Evolutionary conservation across 2,797 vertebrate genomes (phyloP).

Genomic region (Hoplostethus mediterraneus): DNA sequence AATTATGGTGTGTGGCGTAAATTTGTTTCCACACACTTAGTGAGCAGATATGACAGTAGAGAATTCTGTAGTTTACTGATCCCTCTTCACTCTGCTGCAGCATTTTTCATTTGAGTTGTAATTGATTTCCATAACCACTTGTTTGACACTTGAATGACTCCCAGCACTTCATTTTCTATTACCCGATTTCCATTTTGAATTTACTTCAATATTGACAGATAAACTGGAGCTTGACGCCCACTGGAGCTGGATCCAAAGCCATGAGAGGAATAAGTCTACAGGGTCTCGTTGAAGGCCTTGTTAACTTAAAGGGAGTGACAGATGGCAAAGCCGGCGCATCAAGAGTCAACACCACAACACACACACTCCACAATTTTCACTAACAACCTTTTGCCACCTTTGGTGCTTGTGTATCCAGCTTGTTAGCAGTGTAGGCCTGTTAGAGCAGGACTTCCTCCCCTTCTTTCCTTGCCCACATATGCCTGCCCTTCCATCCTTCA

Average conservation of each 20-base stretch:
- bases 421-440: slow-evolving; percentile 69
- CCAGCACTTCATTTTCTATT: background rate
- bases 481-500: slow-evolving; percentile 32
- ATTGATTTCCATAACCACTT: background rate
- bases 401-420: slow-evolving; percentile 55
- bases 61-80: slow-evolving; percentile 15
- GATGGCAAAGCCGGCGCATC: slow-evolving; percentile 52
- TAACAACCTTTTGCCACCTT: slow-evolving; percentile 65
- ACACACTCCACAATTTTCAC: slow-evolving; percentile 42
- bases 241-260: slow-evolving; percentile 29
- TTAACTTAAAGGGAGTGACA: slow-evolving; percentile 64
- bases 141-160: slow-evolving; percentile 10
- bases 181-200: slow-evolving; percentile 25
- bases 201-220: slow-evolving; percentile 26
- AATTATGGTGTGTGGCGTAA: slow-evolving; percentile 9
- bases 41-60: background rate
- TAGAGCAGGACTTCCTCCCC: slow-evolving; percentile 35
- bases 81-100: background rate
- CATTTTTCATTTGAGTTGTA: slow-evolving; percentile 12
- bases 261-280: slow-evolving; percentile 24
- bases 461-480: slow-evolving; percentile 30
- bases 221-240: slow-evolving; percentile 26
- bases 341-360: slow-evolving; percentile 62
- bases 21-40: slow-evolving; percentile 5
- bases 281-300: slow-evolving; percentile 51